Conservation (phyloP, 2,888 invertebrate species). For the Cyaniris semiargus region DNA sequence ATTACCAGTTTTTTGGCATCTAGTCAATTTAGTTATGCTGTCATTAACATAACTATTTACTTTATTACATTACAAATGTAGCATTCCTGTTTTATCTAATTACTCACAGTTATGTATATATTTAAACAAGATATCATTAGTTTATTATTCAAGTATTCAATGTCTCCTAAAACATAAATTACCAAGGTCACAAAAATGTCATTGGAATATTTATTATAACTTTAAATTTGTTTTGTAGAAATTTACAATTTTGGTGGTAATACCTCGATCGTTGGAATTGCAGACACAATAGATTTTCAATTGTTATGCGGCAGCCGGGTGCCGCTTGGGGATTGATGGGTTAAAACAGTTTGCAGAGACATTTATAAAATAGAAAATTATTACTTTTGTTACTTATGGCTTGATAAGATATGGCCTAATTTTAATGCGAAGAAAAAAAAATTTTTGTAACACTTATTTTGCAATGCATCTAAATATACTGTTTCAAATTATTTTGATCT, state of each 20-base stretch:
- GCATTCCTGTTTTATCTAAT: constrained; percentile 25
- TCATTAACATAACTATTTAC: background rate
- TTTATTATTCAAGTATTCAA: background rate
- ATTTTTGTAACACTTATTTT: no score
- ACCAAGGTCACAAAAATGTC: background rate
- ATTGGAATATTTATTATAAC: background rate
- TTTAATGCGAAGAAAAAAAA: no score
- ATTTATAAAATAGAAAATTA: no score
- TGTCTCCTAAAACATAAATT: background rate
- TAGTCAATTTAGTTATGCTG: constrained; percentile 6
- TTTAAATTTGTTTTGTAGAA: background rate
- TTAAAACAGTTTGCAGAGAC: no score
- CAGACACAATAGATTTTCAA: no score
- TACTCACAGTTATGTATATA: background rate
- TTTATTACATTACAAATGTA: constrained; percentile 3
- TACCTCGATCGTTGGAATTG: no score
- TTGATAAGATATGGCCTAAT: no score
- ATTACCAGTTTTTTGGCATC: constrained; percentile 11
- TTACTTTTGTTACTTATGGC: no score
- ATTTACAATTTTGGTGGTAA: background rate
- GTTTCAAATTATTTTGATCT: no score
- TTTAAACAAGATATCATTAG: constrained; percentile 14
- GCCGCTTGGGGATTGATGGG: no score
- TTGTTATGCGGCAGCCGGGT: no score
- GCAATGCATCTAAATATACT: no score